Conservation (phyloP, 2,797 vertebrate genomes). For the Tangara arthus region DNA sequence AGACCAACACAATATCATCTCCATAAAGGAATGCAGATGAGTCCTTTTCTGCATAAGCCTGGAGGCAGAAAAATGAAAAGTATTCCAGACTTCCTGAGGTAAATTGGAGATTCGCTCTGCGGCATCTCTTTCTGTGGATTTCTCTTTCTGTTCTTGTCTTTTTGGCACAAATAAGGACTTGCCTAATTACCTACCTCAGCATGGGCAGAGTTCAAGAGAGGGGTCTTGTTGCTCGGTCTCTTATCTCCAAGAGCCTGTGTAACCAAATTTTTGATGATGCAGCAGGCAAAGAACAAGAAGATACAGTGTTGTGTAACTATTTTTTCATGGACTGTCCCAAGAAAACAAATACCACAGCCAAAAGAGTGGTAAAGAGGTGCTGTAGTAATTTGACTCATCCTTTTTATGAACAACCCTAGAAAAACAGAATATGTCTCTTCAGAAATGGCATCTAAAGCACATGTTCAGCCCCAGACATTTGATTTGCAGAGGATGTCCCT, state of each 20-base stretch:
- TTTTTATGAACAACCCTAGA: neutral
- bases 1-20: neutral
- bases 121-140: neutral
- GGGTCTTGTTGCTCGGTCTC: neutral
- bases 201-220: neutral
- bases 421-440: neutral
- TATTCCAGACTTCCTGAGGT: neutral
- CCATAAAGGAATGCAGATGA: conserved; percentile 27
- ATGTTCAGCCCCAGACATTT: neutral
- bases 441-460: neutral
- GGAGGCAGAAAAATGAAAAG: neutral
- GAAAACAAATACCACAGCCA: neutral
- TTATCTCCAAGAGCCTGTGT: neutral
- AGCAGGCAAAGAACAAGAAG: neutral
- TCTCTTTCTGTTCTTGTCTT: conserved; percentile 19
- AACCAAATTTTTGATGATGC: conserved; percentile 23
- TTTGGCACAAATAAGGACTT: conserved; percentile 4
- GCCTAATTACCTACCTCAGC: conserved; percentile 31
- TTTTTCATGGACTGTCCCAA: neutral
- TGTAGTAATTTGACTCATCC: neutral
- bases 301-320: neutral
- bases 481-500: neutral
- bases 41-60: neutral
- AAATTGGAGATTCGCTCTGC: conserved; percentile 18
- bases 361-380: neutral